Evolutionary conservation across 2,113 vertebrate species (phyloP), one percentile per base, ranked within the genome.

Genomic region (Bolborhynchus lineola): DNA sequence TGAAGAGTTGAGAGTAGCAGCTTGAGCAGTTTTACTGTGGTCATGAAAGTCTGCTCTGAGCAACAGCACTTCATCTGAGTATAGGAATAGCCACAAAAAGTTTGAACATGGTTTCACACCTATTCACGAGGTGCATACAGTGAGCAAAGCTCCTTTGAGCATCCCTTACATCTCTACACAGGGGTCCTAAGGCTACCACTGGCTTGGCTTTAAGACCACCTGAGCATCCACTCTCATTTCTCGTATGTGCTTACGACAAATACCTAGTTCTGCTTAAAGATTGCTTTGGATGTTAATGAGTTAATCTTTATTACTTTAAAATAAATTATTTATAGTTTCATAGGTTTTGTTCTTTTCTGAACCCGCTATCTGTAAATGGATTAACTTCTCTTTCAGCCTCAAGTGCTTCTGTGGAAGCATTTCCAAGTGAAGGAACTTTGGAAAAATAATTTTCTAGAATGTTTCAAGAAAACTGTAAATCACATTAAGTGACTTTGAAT

Each of bases 391-490:
- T 82, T 94, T 93, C 63, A 77, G 89, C 42, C 55, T 88, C 67
- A 85, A 96, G 59, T 83, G 53, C 49, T 91, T 93, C 83, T 89
- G 57, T 63, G 33, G 81, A 91, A 84, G 42, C 59, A 85, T 92
- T 95, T 93, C 82, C 82, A 92, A 93, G 70, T 52, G 47, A 92
- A 94, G 74, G 29, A 92, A 89, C 33, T 95, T 85, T 41, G 52
- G 53, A 69, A 92, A 92, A 91, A 94, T 64, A 83, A 64, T 82
- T 82, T 96, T 92, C 90, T 90, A 41, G 84, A 95, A 59, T 80
- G 46, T 50, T 91, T 91, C 70, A 75, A 92, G 79, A 95, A 86
- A 86, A 83, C 18, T 41, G 68, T 91, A 95, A 93, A 90, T 68
- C 79, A 29, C 46, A 57, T 71, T 20, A 84, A 84, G 35, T 88